Evolutionary conservation across 2,797 vertebrate genomes (phyloP), one percentile per base, ranked within the genome.

Genomic region (Crenichthys baileyi): DNA sequence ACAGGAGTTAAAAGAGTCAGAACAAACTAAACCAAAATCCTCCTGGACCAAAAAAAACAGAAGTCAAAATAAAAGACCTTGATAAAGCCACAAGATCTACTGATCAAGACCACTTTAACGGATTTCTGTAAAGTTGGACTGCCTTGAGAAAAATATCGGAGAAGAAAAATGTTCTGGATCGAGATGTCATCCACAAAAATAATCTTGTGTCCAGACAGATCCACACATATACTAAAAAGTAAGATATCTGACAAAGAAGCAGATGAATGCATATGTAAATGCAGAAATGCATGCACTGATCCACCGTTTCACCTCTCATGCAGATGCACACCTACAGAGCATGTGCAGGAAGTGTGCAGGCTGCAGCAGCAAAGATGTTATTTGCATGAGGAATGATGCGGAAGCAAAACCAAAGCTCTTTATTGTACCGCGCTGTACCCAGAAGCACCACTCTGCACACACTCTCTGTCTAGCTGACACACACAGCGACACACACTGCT

Each of bases 381-480:
- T 92, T 92, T 93, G 90, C 93, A 92, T 90, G 82, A 83, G 13
- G 87, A 88, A 87, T 2, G 81, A 90, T 77, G 82, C 87, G 79
- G 91, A 92, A 92, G 85, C 3, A 79, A 91, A 90, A 91, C 85
- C 78, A 84, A 79, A 85, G 82, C 85, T 87, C 63, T 80, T 88
- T 79, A 80, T 79, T 86, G 70, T 61, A 11, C 77, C 16, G 12
- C 81, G 76, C 80, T 51, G 50, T 60, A 46, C 77, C 75, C 73
- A 75, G 39, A 76, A 44, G 41, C 76, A 82, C 78, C 29, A 20
- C 44, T 18, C 16, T 4, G 44, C 76, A 76, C 70, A 46, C 63
- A 60, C 70, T 41, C 72, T 55, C 18, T 8, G 53, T 8, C 2
- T 22, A 55, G 1, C 70, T 41, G 76, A 61, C 75, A 51, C 79